A percentile compares a stretch with the other conserved stretches of the same genome.
Conservation (phyloP, 2,888 invertebrate genomes). For the Drepanosiphum platanoidis region DNA sequence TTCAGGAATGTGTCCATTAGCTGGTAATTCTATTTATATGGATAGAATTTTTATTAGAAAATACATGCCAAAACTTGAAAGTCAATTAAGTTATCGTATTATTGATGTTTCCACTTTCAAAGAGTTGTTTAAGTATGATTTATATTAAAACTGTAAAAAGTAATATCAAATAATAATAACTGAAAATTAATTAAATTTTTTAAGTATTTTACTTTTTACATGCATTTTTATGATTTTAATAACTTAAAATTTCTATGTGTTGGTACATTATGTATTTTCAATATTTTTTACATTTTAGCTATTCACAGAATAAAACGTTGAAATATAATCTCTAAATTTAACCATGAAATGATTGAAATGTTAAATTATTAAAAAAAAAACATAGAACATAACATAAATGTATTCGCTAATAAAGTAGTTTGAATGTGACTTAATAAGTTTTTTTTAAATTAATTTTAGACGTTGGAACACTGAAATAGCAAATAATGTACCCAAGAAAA, state of each 20-base stretch:
- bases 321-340: not conserved
- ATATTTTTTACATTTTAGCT: too few relatives aligned
- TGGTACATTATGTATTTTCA: too few relatives aligned
- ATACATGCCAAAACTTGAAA: conserved; percentile 82
- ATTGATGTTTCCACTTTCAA: conserved; percentile 93
- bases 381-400: too few relatives aligned
- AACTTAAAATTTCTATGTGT: too few relatives aligned
- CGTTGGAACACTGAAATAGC: conserved; percentile 79
- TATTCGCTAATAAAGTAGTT: too few relatives aligned
- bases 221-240: too few relatives aligned
- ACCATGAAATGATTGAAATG: too few relatives aligned
- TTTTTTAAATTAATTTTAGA: conserved; percentile 67
- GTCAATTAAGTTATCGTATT: conserved; percentile 89
- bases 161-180: too few relatives aligned
- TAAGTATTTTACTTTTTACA: too few relatives aligned
- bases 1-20: conserved; percentile 77
- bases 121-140: conserved; percentile 73
- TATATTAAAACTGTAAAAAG: not conserved
- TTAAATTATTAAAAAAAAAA: too few relatives aligned
- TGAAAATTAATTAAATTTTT: too few relatives aligned
- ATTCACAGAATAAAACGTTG: too few relatives aligned
- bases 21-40: conserved; percentile 88
- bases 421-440: not conserved
- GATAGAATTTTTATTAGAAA: conserved; percentile 84
- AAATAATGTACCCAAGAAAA: conserved; percentile 73